These are phyloP conservation scores for Sycophaga agraensis DNA, from an alignment of 1,140 invertebrate genomes.

Conservation along the genomic window DNA sequence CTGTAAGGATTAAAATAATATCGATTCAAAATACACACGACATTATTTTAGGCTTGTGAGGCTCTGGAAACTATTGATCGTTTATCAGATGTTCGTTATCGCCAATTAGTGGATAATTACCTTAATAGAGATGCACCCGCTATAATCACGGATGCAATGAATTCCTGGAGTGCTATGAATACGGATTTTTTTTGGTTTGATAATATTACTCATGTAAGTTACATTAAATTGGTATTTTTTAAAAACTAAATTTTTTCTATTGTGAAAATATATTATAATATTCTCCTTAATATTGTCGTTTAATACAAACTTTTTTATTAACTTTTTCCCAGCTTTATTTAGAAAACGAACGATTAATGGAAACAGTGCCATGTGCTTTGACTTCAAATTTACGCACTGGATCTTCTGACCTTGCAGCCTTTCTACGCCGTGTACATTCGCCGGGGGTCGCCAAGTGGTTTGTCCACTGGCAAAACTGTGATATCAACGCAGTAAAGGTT, in stretches of 20 bases:
- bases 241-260: not conserved
- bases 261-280: not conserved
- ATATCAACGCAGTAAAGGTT: constrained; percentile 73
- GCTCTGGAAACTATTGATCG: constrained; percentile 64
- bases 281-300: not conserved
- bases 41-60: constrained; percentile 63
- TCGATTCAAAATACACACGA: too few relatives aligned
- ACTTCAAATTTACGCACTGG: constrained; percentile 69
- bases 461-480: constrained; percentile 84
- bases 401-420: constrained; percentile 66
- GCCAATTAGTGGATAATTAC: constrained; percentile 68
- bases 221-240: not conserved
- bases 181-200: constrained; percentile 69
- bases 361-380: constrained; percentile 70
- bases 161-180: constrained; percentile 67
- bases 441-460: constrained; percentile 74
- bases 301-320: not conserved
- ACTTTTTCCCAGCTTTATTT: constrained; percentile 54
- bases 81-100: constrained; percentile 65
- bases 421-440: constrained; percentile 66
- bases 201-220: constrained; percentile 64
- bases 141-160: constrained; percentile 72
- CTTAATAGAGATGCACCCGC: constrained; percentile 70
- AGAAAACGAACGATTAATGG: constrained; percentile 63
- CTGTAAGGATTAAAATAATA: too few relatives aligned